Percentiles rank a stretch among this genome's conserved stretches.
These are phyloP conservation scores for Alexandromys fortis DNA, from an alignment of 2,113 vertebrate species.

Conservation along the genomic window DNA sequence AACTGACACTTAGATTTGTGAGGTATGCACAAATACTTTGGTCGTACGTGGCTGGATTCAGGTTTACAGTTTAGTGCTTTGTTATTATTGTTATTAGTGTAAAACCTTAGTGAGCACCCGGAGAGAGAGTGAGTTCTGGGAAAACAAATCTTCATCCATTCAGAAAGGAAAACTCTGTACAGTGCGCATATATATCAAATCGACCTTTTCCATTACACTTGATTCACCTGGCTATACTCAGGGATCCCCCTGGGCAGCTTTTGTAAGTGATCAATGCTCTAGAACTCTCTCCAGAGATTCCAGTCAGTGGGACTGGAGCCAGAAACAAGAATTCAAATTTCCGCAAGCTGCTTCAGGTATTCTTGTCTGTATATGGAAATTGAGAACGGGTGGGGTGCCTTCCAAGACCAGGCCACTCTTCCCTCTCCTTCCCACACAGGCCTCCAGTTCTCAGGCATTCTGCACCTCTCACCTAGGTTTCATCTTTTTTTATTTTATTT, in stretches of 20 bases:
- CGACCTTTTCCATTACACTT: neutral
- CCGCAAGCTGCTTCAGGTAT: neutral
- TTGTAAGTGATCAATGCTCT: neutral
- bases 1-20: neutral
- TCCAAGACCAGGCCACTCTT: neutral
- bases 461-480: neutral
- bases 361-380: neutral
- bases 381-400: neutral
- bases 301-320: neutral
- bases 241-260: neutral
- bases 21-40: neutral
- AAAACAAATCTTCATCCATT: neutral
- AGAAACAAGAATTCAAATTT: neutral
- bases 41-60: neutral
- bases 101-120: neutral
- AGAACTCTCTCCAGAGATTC: neutral
- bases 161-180: neutral
- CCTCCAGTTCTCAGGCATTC: neutral
- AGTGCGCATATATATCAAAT: too few relatives aligned
- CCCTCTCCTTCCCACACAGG: neutral
- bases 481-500: neutral
- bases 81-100: neutral
- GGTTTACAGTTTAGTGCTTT: neutral
- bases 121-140: neutral
- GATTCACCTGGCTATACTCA: neutral